Conservation (phyloP, 2,113 vertebrate species). For the Scophthalmus maximus region DNA sequence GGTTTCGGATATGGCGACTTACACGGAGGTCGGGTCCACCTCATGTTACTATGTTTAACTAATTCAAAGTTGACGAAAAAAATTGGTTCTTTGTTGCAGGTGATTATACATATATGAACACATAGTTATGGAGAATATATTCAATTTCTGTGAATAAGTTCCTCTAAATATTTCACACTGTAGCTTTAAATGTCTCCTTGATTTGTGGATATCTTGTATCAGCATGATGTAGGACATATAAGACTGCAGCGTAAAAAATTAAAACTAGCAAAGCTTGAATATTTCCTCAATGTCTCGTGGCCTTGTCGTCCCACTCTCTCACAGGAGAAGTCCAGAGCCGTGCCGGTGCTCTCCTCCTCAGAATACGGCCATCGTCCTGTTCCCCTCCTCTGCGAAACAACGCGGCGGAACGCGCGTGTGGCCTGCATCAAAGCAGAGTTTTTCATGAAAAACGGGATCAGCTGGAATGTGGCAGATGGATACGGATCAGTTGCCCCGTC, state of each 20-base stretch:
- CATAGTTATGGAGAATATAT: too few species aligned
- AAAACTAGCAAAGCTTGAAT: neutral
- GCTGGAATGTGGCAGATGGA: slow-evolving; percentile 73
- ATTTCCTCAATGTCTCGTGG: neutral
- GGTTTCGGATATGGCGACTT: too few species aligned
- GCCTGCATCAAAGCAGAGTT: slow-evolving; percentile 71
- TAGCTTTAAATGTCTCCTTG: too few species aligned
- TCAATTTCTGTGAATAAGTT: too few species aligned
- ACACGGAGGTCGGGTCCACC: too few species aligned
- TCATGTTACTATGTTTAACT: too few species aligned
- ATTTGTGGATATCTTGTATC: too few species aligned
- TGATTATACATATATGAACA: too few species aligned
- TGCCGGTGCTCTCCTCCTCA: slow-evolving; percentile 76
- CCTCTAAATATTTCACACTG: too few species aligned
- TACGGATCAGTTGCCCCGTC: slow-evolving; percentile 75
- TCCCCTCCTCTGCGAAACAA: slow-evolving; percentile 17
- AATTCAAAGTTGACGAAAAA: too few species aligned
- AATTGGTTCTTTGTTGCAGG: too few species aligned
- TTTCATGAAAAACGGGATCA: slow-evolving; percentile 79
- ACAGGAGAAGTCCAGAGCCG: slow-evolving; percentile 75
- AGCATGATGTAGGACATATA: too few species aligned
- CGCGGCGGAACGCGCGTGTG: slow-evolving; percentile 49
- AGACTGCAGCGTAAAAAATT: neutral
- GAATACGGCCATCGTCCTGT: slow-evolving; percentile 67
- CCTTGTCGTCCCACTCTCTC: neutral